These are phyloP conservation scores for Zaprionus africanus DNA, from an alignment of 1,140 invertebrate species.

Conservation along the genomic window DNA sequence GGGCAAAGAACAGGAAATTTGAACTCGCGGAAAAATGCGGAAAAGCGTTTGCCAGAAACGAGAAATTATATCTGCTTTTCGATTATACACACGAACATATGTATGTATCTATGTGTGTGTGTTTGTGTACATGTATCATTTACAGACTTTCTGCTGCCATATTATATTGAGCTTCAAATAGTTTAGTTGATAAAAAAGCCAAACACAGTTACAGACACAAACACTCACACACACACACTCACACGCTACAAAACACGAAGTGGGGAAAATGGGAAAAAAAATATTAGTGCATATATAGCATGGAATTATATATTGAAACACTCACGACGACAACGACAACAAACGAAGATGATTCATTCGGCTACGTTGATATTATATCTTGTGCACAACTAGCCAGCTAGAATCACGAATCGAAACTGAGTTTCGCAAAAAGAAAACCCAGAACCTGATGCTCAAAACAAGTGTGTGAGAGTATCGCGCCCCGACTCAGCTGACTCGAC, in stretches of 20 bases:
- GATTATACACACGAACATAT: neutral
- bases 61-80: conserved; percentile 52
- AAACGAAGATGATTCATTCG: conserved; percentile 63
- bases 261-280: conserved; percentile 41
- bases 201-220: conserved; percentile 13
- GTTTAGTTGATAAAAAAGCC: conserved; percentile 52
- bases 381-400: conserved; percentile 56
- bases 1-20: conserved; percentile 71
- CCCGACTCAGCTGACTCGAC: conserved; percentile 47
- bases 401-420: conserved; percentile 64
- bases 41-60: conserved; percentile 51
- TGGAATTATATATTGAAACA: conserved; percentile 22
- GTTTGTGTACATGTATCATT: conserved; percentile 27
- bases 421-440: conserved; percentile 64
- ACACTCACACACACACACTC: conserved; percentile 12
- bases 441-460: conserved; percentile 54
- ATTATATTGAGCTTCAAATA: conserved; percentile 64
- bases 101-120: neutral
- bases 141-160: conserved; percentile 47
- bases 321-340: conserved; percentile 46
- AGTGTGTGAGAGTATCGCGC: conserved; percentile 7
- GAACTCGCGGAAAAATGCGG: conserved; percentile 65
- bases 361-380: conserved; percentile 49
- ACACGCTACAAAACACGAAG: conserved; percentile 18
- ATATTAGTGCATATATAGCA: conserved; percentile 13